Evolutionary conservation across 2,113 vertebrate genomes (phyloP).

Genomic region (Rhodinocichla rosea): DNA sequence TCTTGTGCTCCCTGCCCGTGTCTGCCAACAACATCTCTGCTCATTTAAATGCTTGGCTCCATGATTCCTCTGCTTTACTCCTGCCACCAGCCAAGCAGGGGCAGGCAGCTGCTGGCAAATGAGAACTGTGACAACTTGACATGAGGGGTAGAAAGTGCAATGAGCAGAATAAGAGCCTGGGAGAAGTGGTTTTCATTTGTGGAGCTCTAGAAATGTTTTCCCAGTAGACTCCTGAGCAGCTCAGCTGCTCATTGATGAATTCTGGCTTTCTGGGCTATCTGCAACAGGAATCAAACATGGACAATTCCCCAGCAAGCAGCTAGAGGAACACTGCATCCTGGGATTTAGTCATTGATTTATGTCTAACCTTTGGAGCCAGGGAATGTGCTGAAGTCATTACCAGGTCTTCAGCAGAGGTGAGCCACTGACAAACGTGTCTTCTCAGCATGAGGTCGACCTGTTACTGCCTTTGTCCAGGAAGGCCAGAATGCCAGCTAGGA

Average conservation of each 20-base stretch:
- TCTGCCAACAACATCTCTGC: not conserved
- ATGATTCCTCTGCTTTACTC: not conserved
- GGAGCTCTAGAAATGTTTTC: not conserved
- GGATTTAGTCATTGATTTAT: not conserved
- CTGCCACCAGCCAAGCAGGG: constrained; percentile 17
- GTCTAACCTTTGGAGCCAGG: not conserved
- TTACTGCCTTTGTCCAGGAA: not conserved
- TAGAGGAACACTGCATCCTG: not conserved
- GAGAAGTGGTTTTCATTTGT: constrained; percentile 15
- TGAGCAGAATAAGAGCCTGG: not conserved
- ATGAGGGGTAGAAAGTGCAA: not conserved
- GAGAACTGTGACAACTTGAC: constrained; percentile 5
- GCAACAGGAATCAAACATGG: not conserved
- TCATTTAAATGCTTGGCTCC: not conserved
- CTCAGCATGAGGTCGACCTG: not conserved
- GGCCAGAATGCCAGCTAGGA: not conserved
- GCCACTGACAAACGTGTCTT: not conserved
- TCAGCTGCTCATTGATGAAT: not conserved
- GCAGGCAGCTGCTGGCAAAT: constrained; percentile 3
- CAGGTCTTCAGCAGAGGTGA: not conserved
- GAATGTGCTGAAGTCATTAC: not conserved
- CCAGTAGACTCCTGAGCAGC: not conserved
- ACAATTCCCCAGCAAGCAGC: not conserved
- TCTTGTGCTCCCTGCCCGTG: not conserved
- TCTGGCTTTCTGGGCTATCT: not conserved